These are phyloP conservation scores for Macaria notata DNA, from an alignment of 2,888 invertebrate genomes.

Conservation along the genomic window DNA sequence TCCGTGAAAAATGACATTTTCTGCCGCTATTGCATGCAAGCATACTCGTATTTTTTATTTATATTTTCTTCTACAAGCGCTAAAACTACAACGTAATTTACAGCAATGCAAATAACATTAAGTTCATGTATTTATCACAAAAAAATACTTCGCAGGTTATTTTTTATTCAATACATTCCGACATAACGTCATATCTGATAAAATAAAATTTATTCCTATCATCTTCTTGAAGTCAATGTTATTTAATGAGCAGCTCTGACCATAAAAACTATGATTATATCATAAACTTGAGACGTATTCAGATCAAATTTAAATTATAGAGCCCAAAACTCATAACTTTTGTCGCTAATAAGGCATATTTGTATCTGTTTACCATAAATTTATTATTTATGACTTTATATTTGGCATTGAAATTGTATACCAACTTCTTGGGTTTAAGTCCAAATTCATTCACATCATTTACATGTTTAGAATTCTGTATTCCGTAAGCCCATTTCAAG, in stretches of 20 bases:
- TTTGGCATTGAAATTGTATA: conserved; percentile 25
- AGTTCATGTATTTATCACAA: too few relatives aligned
- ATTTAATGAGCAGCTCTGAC: conserved; percentile 1
- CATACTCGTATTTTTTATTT: too few relatives aligned
- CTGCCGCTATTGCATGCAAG: conserved; percentile 12
- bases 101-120: too few relatives aligned
- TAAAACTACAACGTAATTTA: too few relatives aligned
- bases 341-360: conserved; percentile 16
- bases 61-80: too few relatives aligned
- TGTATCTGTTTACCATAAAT: conserved; percentile 17
- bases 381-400: conserved; percentile 14
- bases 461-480: conserved; percentile 37
- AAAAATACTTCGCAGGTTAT: too few relatives aligned
- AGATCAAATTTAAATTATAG: conserved; percentile 14
- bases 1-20: conserved; percentile 14
- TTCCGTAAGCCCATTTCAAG: conserved; percentile 41
- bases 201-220: too few relatives aligned
- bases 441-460: conserved; percentile 51
- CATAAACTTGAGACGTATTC: conserved; percentile 11
- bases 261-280: conserved; percentile 13
- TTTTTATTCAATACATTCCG: too few relatives aligned
- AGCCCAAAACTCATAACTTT: conserved; percentile 15
- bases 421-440: conserved; percentile 16
- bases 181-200: too few relatives aligned
- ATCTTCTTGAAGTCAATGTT: neutral